These are phyloP conservation scores for Pseudorhombus dupliciocellatus DNA, from an alignment of 2,113 vertebrate genomes.

Conservation along the genomic window DNA sequence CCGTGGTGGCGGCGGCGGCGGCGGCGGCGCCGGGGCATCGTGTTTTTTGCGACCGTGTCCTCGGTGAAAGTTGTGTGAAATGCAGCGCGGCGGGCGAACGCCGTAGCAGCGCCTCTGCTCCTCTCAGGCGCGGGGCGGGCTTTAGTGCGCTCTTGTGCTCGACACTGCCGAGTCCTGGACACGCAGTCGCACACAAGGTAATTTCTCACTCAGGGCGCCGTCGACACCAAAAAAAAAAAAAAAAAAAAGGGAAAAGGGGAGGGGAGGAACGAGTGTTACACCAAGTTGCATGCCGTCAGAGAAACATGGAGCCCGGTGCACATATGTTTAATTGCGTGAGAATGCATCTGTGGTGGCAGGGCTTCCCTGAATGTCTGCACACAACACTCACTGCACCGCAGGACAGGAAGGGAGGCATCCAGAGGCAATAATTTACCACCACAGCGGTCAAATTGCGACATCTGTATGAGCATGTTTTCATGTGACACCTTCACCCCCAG, in stretches of 20 bases:
- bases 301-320: not conserved
- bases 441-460: slow-evolving; percentile 73
- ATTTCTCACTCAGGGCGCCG: slow-evolving; percentile 47
- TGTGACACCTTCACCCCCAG: slow-evolving; percentile 47
- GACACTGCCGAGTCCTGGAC: slow-evolving; percentile 53
- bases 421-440: slow-evolving; percentile 64
- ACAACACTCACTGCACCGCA: slow-evolving; percentile 36
- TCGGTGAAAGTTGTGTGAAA: slow-evolving; percentile 71
- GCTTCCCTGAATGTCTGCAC: not conserved
- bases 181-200: slow-evolving; percentile 69
- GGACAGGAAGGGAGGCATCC: slow-evolving; percentile 42
- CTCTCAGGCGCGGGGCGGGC: slow-evolving; percentile 71
- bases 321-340: not conserved
- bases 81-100: slow-evolving; percentile 47
- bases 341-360: slow-evolving; percentile 2
- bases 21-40: not conserved
- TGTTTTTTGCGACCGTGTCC: slow-evolving; percentile 32
- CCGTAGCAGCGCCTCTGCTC: slow-evolving; percentile 58
- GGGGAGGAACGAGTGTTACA: slow-evolving; percentile 29
- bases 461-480: slow-evolving; percentile 59
- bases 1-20: not conserved
- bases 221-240: slow-evolving; percentile 28
- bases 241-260: no score
- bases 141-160: slow-evolving; percentile 73
- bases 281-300: slow-evolving; percentile 35